These are phyloP conservation scores for Percopsis transmontana DNA, from an alignment of 2,113 vertebrate species.

Conservation along the genomic window DNA sequence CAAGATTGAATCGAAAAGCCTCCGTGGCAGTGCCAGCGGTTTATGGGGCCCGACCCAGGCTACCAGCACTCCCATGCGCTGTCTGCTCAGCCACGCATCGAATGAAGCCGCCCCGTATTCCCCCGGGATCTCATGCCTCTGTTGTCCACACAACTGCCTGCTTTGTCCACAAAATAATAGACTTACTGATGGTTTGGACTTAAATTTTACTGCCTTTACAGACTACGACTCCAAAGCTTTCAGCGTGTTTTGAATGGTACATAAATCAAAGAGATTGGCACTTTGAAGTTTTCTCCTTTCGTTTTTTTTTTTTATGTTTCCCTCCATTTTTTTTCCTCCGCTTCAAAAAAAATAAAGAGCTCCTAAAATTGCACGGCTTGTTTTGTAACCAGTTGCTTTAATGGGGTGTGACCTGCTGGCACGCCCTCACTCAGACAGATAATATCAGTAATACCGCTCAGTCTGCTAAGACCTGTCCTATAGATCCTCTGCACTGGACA, in stretches of 20 bases:
- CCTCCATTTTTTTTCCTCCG: not conserved
- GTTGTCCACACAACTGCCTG: slow-evolving; percentile 52
- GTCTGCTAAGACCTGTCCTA: slow-evolving; percentile 28
- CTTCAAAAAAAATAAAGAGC: slow-evolving; percentile 18
- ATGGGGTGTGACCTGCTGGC: slow-evolving; percentile 52
- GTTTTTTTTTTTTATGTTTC: too few relatives aligned
- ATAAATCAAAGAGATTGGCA: slow-evolving; percentile 67
- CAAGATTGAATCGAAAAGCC: too few relatives aligned
- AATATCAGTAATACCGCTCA: slow-evolving; percentile 50
- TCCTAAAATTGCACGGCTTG: slow-evolving; percentile 49
- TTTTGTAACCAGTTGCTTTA: slow-evolving; percentile 55
- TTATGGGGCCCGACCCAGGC: too few relatives aligned
- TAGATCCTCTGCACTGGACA: slow-evolving; percentile 38
- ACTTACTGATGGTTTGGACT: slow-evolving; percentile 60
- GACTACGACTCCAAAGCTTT: slow-evolving; percentile 49
- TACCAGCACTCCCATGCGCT: slow-evolving; percentile 14
- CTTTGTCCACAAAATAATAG: slow-evolving; percentile 54
- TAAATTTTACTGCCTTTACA: slow-evolving; percentile 64
- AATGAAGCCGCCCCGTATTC: slow-evolving; percentile 32
- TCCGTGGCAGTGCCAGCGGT: too few relatives aligned
- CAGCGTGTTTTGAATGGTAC: slow-evolving; percentile 57
- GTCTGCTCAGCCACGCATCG: slow-evolving; percentile 42
- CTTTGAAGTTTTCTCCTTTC: slow-evolving; percentile 41
- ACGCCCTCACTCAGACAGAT: slow-evolving; percentile 49
- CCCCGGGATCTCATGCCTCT: slow-evolving; percentile 27